phyloP scores from a whole-genome alignment of 2,888 invertebrate species.

The Lissonota sp. region DNA sequence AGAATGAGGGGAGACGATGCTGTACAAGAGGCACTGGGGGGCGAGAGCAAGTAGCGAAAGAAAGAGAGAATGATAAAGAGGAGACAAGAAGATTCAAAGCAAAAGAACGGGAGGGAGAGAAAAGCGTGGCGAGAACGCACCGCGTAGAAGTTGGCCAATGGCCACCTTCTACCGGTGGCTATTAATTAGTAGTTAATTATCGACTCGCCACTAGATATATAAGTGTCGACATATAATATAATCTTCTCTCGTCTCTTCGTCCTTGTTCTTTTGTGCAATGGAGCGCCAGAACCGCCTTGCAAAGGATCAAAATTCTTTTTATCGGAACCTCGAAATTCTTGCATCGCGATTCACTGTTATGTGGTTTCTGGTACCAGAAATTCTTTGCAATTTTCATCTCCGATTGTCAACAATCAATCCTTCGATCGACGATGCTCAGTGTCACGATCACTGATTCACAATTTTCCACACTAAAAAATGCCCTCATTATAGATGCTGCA shows the following conservation, averaged over 20 bases:
- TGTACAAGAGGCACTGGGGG: too few species aligned
- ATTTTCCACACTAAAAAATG: too few species aligned
- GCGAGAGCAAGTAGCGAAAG: conserved; percentile 20
- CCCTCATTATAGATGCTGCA: too few species aligned
- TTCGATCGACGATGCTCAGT: too few species aligned
- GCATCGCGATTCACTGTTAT: conserved; percentile 29
- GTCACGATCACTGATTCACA: too few species aligned
- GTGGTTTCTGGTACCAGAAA: not conserved
- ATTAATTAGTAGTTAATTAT: conserved; percentile 77
- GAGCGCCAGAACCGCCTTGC: conserved; percentile 53
- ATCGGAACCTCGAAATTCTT: conserved; percentile 18
- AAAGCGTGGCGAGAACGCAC: conserved; percentile 26
- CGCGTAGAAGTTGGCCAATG: conserved; percentile 56
- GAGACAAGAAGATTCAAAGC: not conserved
- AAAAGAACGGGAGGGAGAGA: conserved; percentile 25
- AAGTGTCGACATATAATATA: conserved; percentile 66
- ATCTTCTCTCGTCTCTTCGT: not conserved
- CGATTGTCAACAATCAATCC: too few species aligned
- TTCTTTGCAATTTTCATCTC: too few species aligned
- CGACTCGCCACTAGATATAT: conserved; percentile 57
- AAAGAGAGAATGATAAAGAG: conserved; percentile 9
- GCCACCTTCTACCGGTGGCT: conserved; percentile 62
- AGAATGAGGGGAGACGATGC: not conserved
- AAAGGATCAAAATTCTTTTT: not conserved
- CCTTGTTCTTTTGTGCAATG: conserved; percentile 18